Evolutionary conservation across 2,797 vertebrate species (phyloP).

Genomic region (Simalia tracyae): DNA sequence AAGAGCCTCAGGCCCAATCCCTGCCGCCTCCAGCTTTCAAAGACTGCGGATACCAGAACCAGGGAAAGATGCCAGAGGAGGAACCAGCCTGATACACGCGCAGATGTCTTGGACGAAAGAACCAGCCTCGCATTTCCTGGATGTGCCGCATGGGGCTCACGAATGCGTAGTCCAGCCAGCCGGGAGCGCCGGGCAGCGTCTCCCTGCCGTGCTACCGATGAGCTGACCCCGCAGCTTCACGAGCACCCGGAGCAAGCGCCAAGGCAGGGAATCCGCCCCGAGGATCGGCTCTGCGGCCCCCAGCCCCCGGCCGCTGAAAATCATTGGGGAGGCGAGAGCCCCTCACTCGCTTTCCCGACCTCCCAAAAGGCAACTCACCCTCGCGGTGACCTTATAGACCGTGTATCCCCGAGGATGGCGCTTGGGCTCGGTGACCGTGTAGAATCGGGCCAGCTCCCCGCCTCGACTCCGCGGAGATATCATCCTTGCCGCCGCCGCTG

Average conservation of each 20-base stretch:
- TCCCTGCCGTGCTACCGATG: neutral
- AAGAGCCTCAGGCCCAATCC: neutral
- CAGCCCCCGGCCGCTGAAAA: neutral
- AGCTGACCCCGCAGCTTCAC: neutral
- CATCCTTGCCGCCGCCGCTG: constrained; percentile 77
- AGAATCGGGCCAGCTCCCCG: constrained; percentile 93
- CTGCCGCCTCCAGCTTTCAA: neutral
- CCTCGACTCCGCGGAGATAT: constrained; percentile 84
- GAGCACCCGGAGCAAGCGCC: neutral
- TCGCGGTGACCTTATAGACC: constrained; percentile 96
- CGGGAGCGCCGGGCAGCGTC: neutral
- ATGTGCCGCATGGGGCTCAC: neutral
- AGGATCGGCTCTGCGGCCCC: neutral
- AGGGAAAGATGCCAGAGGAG: neutral
- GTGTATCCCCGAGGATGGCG: constrained; percentile 91
- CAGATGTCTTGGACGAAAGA: neutral
- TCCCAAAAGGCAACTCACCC: constrained; percentile 79
- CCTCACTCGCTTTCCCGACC: neutral
- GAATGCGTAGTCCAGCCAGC: neutral
- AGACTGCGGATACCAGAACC: neutral
- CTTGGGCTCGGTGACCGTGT: constrained; percentile 93
- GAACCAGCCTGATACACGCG: neutral
- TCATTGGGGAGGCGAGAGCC: neutral
- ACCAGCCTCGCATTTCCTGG: neutral
- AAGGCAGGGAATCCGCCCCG: neutral